These are phyloP conservation scores for Drosophila sp. DNA, from an alignment of 1,140 invertebrate genomes.

Conservation along the genomic window DNA sequence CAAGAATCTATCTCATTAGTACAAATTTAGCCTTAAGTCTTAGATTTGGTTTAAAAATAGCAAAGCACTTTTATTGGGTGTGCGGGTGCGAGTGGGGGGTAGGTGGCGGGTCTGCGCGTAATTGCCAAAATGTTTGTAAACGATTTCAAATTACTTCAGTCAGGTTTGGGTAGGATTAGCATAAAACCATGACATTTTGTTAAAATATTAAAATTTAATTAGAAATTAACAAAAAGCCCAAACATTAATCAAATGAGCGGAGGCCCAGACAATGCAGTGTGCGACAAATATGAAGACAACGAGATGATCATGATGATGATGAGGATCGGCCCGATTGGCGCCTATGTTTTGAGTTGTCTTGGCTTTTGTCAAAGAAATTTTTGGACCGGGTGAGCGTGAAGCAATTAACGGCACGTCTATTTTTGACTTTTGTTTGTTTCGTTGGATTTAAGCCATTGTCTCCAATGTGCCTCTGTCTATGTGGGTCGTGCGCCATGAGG, in stretches of 20 bases:
- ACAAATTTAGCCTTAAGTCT: neutral
- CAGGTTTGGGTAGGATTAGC: conserved; percentile 49
- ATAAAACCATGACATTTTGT: conserved; percentile 49
- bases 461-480: conserved; percentile 38
- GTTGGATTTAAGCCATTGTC: conserved; percentile 8
- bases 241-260: conserved; percentile 48
- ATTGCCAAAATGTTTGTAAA: conserved; percentile 42
- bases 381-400: conserved; percentile 49
- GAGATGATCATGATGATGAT: neutral
- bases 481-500: conserved; percentile 66
- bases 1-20: neutral
- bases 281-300: conserved; percentile 43
- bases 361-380: conserved; percentile 71
- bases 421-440: conserved; percentile 19
- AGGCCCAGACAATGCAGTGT: conserved; percentile 16
- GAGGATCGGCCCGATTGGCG: neutral
- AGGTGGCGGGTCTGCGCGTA: neutral
- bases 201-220: conserved; percentile 55
- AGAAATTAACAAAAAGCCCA: conserved; percentile 41
- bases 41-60: conserved; percentile 17
- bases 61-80: conserved; percentile 28
- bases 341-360: neutral
- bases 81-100: neutral
- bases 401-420: conserved; percentile 70
- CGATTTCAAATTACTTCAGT: conserved; percentile 28